Base-by-base conservation (phyloP, 2,113 vertebrate species). In the Actinemys pallida region DNA sequence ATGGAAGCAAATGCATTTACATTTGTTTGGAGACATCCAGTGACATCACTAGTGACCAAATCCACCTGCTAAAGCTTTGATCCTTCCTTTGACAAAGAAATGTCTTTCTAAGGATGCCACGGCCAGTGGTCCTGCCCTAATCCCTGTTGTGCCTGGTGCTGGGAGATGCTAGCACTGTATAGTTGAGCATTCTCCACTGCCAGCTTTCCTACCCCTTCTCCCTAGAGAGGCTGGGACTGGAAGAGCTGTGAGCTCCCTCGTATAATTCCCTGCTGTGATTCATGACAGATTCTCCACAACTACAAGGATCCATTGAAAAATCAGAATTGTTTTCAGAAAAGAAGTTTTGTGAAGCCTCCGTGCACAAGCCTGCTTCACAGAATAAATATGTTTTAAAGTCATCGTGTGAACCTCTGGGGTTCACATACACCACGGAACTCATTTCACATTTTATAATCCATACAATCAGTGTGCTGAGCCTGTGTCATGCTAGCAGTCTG, bases 281-380 rank as follows among this genome's bases (percentile, higher is more conserved):
- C 2, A 53, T 0, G 0, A 54, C 25, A 45, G 5, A 2, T 42
- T 80, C 81, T 9, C 13, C 83, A 31, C 1, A 0, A 20, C 42
- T 54, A 2, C 42, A 24, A n/a, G 76, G 53, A 56, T 42, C 50
- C 84, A 88, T 86, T 31, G 56, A 53, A 31, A 86, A 53, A 22
- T 59, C 89, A 47, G 35, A 1, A 0, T 0, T 7, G 82, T 84
- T 92, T 78, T 47, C 42, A 47, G 75, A 47, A 47, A 76, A 76
- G 10, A 42, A n/a, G 0, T 80, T 47, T 56, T 81, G 92, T 50
- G n/a, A 69, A 2, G 75, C 19, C 65, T 65, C 29, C 35, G 11
- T 3, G 1, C 0, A 3, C 78, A 65, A 56, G 5, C 0, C 50
- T 5, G 29, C 47, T 81, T 49, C 79, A 35, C 47, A 53, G 80